Conservation (phyloP, 2,797 vertebrate genomes). For the Chaetodon trifasciatus region DNA sequence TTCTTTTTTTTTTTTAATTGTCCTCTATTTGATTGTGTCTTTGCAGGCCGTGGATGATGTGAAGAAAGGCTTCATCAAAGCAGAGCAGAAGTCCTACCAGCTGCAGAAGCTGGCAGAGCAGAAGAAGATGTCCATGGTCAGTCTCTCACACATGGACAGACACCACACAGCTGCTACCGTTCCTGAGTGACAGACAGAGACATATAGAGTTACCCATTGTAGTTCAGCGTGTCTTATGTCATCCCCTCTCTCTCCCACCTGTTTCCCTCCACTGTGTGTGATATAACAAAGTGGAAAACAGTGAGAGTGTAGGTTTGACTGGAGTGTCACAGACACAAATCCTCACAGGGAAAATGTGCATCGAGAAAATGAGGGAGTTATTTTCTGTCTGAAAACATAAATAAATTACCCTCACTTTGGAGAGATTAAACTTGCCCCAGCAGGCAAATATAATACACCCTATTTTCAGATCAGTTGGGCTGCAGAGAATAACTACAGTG, state of each 20-base stretch:
- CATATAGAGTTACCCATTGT: background rate
- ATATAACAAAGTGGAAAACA: constrained; percentile 11
- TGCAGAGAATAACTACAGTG: background rate
- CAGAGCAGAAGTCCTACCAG: constrained; percentile 96
- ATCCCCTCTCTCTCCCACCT: constrained; percentile 3
- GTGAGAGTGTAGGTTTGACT: constrained; percentile 8
- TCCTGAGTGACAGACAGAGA: background rate
- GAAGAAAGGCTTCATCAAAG: constrained; percentile 95
- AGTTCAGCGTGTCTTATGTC: constrained; percentile 11
- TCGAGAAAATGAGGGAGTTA: background rate
- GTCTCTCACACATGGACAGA: constrained; percentile 48
- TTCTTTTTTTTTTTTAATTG: constrained; percentile 3
- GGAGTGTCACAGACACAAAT: background rate
- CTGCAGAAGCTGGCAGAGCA: constrained; percentile 96
- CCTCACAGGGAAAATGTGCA: background rate
- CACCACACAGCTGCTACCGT: background rate
- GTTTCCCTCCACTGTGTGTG: constrained; percentile 19
- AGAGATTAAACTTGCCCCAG: constrained; percentile 8
- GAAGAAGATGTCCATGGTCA: constrained; percentile 95
- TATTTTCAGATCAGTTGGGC: constrained; percentile 10
- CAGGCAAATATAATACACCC: constrained; percentile 9
- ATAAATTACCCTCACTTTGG: background rate
- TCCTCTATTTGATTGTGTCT: background rate
- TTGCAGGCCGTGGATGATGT: constrained; percentile 94
- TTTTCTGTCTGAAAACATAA: background rate